Percentiles rank a stretch among this genome's conserved stretches.
phyloP scores from a whole-genome alignment of 2,888 invertebrate species.

The Tachina lurida region DNA sequence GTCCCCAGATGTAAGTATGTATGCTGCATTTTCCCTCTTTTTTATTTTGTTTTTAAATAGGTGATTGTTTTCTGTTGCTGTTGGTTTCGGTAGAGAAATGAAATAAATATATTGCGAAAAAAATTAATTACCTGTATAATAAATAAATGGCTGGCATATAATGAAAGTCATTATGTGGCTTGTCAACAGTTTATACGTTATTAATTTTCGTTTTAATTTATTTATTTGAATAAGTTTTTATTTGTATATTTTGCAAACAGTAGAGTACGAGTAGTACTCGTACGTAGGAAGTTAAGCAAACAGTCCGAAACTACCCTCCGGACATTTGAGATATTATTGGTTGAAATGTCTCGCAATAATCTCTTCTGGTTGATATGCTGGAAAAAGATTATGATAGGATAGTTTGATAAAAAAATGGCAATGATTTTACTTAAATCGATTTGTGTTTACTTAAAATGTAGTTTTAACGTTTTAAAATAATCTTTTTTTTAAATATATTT shows the following conservation, averaged over 20 bases:
- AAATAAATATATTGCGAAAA: slow-evolving; percentile 46
- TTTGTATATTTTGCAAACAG: slow-evolving; percentile 17
- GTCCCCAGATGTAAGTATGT: slow-evolving; percentile 6
- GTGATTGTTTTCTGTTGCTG: slow-evolving; percentile 37
- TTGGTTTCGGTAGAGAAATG: slow-evolving; percentile 39
- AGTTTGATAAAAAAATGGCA: too few relatives aligned
- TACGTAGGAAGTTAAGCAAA: background rate
- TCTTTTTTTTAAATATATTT: too few relatives aligned
- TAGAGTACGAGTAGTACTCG: background rate
- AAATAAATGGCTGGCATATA: slow-evolving; percentile 61
- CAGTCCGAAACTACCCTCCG: background rate
- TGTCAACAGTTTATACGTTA: slow-evolving; percentile 71
- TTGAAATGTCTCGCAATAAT: background rate
- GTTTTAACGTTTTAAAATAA: too few relatives aligned
- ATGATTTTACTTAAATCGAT: too few relatives aligned
- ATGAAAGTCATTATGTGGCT: slow-evolving; percentile 70
- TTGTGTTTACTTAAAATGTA: too few relatives aligned
- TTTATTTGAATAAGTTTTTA: slow-evolving; percentile 20
- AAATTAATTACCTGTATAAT: slow-evolving; percentile 71
- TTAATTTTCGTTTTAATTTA: slow-evolving; percentile 63
- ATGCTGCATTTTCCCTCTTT: background rate
- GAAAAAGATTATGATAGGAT: background rate
- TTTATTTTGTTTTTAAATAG: background rate
- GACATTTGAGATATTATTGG: background rate
- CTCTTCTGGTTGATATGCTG: background rate